A percentile compares a stretch with the other conserved stretches of the same genome.
Evolutionary conservation across 2,113 vertebrate species (phyloP).

Genomic region (Prochilodus magdalenae): DNA sequence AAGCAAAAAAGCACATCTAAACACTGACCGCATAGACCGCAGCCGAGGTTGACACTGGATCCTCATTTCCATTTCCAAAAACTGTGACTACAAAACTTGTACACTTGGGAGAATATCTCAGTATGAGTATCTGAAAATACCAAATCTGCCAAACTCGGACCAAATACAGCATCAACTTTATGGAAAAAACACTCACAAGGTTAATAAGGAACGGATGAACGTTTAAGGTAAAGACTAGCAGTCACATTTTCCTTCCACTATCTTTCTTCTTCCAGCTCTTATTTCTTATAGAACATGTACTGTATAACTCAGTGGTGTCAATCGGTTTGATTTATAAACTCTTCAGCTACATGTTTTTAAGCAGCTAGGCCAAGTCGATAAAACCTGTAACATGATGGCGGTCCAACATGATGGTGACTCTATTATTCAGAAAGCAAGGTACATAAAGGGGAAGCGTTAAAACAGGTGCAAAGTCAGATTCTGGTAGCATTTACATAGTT

Average conservation of each 20-base stretch:
- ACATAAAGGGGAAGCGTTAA: too few relatives aligned
- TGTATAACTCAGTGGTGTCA: conserved; percentile 62
- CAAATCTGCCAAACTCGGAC: not conserved
- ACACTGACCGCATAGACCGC: not conserved
- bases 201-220: not conserved
- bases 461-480: too few relatives aligned
- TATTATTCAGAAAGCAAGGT: conserved; percentile 62
- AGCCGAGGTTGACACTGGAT: not conserved
- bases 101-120: not conserved
- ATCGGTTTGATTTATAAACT: conserved; percentile 66
- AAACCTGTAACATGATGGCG: conserved; percentile 63
- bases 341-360: conserved; percentile 60
- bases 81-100: not conserved
- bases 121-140: not conserved
- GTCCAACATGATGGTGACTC: conserved; percentile 65
- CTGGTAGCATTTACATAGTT: too few relatives aligned
- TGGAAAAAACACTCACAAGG: not conserved
- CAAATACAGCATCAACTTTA: not conserved
- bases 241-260: conserved; percentile 56
- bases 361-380: conserved; percentile 64
- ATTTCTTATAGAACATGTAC: conserved; percentile 41
- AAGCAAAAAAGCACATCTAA: not conserved
- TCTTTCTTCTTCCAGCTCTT: conserved; percentile 21
- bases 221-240: conserved; percentile 45
- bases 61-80: not conserved